Evolutionary conservation across 2,888 invertebrate species (phyloP).

Genomic region (Matsumyia berberina): DNA sequence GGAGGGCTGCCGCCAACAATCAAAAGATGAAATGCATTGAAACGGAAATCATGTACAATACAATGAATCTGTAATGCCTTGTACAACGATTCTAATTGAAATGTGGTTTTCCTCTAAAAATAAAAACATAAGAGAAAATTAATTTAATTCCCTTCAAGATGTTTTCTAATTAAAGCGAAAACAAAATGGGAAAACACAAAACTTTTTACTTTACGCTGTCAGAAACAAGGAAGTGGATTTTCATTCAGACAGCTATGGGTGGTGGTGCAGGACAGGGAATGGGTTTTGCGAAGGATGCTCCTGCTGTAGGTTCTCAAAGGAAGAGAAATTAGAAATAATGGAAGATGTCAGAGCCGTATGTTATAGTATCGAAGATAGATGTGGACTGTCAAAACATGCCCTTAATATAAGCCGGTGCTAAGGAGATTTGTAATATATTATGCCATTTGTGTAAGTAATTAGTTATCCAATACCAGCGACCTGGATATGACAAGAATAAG

Average conservation of each 20-base stretch:
- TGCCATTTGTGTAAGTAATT: too few relatives aligned
- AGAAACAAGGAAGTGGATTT: not conserved
- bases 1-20: not conserved
- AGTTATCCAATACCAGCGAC: too few relatives aligned
- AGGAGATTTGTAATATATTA: too few relatives aligned
- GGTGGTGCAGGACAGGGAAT: not conserved
- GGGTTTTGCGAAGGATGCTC: too few relatives aligned
- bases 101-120: not conserved
- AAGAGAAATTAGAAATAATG: too few relatives aligned
- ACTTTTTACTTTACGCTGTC: not conserved
- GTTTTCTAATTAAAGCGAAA: conserved; percentile 25
- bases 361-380: too few relatives aligned
- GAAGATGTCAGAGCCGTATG: too few relatives aligned
- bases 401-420: too few relatives aligned
- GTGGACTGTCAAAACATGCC: too few relatives aligned
- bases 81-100: conserved; percentile 3
- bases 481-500: too few relatives aligned
- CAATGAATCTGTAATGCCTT: conserved; percentile 8
- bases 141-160: conserved; percentile 31
- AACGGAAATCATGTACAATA: conserved; percentile 24
- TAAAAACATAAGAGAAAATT: not conserved
- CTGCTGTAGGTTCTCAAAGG: too few relatives aligned
- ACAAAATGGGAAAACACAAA: too few relatives aligned
- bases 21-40: not conserved
- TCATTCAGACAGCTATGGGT: not conserved